Evolutionary conservation across 2,113 vertebrate genomes (phyloP).

Genomic region (Macheiramphus alcinus): DNA sequence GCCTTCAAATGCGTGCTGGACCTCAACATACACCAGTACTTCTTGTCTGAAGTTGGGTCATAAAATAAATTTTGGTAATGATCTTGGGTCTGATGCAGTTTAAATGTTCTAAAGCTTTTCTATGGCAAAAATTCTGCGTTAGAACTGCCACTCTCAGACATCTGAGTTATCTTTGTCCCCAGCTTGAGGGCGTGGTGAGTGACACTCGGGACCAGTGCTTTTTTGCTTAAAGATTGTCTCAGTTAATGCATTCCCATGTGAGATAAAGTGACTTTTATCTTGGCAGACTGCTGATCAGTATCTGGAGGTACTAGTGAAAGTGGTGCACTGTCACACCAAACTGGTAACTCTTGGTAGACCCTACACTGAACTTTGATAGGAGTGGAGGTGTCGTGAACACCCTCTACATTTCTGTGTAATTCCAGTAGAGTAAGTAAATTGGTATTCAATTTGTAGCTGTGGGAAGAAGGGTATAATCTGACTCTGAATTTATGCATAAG

Average conservation of each 20-base stretch:
- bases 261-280: neutral
- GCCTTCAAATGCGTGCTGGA: neutral
- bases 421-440: neutral
- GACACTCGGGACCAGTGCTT: neutral
- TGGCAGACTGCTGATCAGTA: neutral
- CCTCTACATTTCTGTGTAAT: neutral
- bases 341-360: neutral
- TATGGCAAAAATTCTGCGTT: neutral
- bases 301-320: neutral
- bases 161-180: neutral
- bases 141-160: fast-evolving
- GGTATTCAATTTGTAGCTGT: neutral
- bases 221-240: neutral
- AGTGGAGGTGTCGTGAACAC: neutral
- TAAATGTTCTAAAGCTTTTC: neutral
- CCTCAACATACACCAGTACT: neutral
- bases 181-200: neutral
- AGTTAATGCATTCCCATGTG: neutral
- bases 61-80: neutral
- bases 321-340: neutral
- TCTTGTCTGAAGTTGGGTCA: neutral
- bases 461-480: neutral
- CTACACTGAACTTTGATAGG: neutral
- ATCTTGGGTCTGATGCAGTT: neutral
- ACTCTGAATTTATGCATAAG: neutral